These are phyloP conservation scores for Siniperca undulata DNA, from an alignment of 2,797 vertebrate species.

Conservation along the genomic window DNA sequence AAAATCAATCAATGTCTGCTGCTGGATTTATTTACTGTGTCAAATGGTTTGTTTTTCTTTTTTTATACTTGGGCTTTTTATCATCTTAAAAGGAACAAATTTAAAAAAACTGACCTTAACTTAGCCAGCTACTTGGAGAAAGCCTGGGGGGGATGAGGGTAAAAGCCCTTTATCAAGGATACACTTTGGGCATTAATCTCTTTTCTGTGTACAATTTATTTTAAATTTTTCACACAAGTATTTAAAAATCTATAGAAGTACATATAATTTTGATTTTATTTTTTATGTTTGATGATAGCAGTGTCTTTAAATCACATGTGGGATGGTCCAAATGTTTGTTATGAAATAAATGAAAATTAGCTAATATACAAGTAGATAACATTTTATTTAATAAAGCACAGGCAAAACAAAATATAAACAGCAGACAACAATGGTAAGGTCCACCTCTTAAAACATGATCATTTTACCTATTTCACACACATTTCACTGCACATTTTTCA, in stretches of 20 bases:
- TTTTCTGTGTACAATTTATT: not conserved
- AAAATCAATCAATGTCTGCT: slow-evolving; percentile 29
- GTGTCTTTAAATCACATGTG: not conserved
- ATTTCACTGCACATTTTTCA: too few relatives aligned
- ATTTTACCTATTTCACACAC: not conserved
- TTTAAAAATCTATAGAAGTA: not conserved
- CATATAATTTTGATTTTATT: not conserved
- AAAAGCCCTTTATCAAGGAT: not conserved
- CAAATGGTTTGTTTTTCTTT: not conserved
- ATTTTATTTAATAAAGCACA: not conserved
- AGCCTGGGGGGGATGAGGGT: not conserved
- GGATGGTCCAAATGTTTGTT: not conserved
- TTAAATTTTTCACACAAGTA: not conserved
- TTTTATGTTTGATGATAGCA: not conserved
- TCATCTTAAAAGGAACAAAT: not conserved
- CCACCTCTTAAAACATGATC: not conserved
- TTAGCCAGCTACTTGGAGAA: too few relatives aligned
- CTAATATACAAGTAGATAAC: not conserved
- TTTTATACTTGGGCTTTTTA: not conserved
- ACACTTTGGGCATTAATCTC: not conserved
- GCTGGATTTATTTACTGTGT: slow-evolving; percentile 18
- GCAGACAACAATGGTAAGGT: not conserved
- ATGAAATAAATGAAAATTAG: not conserved
- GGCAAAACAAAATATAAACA: not conserved
- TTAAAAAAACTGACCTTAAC: not conserved